Evolutionary conservation across 1,140 invertebrate species (phyloP).

Genomic region (Sarcophaga peregrina): DNA sequence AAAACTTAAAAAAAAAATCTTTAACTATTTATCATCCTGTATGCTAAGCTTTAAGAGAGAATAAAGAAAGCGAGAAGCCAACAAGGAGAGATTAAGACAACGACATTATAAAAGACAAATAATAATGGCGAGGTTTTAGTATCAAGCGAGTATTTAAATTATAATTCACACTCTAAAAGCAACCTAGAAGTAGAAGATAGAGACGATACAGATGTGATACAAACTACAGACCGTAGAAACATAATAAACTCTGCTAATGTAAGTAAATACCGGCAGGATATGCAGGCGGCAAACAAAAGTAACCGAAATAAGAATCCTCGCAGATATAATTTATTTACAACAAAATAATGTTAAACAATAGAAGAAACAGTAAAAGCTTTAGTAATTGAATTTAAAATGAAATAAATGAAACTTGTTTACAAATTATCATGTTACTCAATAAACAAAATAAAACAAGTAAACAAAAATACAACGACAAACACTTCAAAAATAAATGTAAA

Average conservation of each 20-base stretch:
- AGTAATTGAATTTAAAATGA: too few species aligned
- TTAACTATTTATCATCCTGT: background rate
- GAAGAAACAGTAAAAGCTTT: too few species aligned
- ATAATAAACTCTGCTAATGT: background rate
- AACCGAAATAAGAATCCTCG: too few species aligned
- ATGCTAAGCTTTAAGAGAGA: background rate
- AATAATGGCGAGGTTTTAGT: slow-evolving; percentile 18
- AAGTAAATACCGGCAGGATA: background rate
- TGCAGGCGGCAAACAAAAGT: background rate
- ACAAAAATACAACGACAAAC: too few species aligned
- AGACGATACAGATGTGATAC: too few species aligned
- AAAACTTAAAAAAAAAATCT: background rate
- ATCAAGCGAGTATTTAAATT: slow-evolving; percentile 19
- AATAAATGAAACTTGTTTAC: too few species aligned
- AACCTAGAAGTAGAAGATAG: background rate
- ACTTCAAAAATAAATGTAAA: too few species aligned
- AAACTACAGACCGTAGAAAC: background rate
- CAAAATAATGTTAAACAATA: too few species aligned
- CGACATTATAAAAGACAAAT: slow-evolving; percentile 13
- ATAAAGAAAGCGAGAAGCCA: background rate
- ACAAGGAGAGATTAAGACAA: slow-evolving; percentile 22
- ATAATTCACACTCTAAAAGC: slow-evolving; percentile 9
- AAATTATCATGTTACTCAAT: too few species aligned
- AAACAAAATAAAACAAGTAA: too few species aligned
- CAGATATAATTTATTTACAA: too few species aligned